Conservation (phyloP, 2,888 invertebrate genomes). For the Sepioteuthis lessoniana region DNA sequence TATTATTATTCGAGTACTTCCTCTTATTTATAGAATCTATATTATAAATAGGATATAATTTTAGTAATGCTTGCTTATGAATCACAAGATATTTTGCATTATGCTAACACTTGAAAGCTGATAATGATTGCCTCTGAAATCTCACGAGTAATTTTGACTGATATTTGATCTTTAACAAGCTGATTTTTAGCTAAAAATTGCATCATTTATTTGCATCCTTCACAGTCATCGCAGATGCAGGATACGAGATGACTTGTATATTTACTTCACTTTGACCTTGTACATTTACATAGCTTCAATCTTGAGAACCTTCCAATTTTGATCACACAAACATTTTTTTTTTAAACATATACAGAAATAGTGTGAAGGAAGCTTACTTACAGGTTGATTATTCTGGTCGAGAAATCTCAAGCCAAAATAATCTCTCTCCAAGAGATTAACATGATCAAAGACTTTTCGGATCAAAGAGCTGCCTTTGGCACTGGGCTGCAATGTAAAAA, state of each 20-base stretch:
- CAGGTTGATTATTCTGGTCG: conserved; percentile 77
- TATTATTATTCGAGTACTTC: too few species aligned
- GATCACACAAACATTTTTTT: neutral
- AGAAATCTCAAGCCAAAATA: conserved; percentile 97
- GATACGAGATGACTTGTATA: neutral
- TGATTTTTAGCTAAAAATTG: neutral
- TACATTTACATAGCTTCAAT: neutral
- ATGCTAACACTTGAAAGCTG: neutral
- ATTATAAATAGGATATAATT: too few species aligned
- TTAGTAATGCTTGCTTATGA: too few species aligned
- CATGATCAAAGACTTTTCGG: conserved; percentile 92
- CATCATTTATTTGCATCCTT: neutral
- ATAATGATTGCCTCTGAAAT: neutral
- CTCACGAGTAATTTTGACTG: neutral
- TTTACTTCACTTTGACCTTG: too few species aligned
- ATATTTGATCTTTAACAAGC: neutral
- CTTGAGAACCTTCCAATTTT: neutral
- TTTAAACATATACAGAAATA: neutral
- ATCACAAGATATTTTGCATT: neutral
- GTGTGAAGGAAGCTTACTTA: conserved; percentile 57
- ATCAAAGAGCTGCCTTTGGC: conserved; percentile 90
- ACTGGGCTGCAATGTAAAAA: conserved; percentile 82
- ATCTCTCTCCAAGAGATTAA: conserved; percentile 95
- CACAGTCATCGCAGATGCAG: neutral
- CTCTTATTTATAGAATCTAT: too few species aligned